A percentile compares a stretch with the other conserved stretches of the same genome.
phyloP scores from a whole-genome alignment of 2,113 vertebrate genomes.

The Psilopogon haemacephalus region DNA sequence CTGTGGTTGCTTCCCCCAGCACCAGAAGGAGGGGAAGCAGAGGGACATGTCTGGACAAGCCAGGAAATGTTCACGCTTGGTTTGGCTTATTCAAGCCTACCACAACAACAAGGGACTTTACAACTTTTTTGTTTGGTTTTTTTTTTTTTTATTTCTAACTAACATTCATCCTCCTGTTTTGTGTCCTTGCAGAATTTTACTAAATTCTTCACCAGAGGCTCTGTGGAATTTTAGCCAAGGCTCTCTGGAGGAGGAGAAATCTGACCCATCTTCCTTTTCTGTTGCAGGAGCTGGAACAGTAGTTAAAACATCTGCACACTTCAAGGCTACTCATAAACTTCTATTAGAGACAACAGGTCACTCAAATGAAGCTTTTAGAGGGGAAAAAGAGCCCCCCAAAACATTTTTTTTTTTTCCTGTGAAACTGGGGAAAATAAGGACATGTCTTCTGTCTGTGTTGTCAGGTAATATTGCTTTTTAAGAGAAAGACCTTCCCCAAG shows the following conservation, averaged over 20 bases:
- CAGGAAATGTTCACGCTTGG: no score
- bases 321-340: neutral
- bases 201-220: fast-evolving
- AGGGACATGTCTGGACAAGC: no score
- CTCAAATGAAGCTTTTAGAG: neutral
- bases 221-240: neutral
- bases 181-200: neutral
- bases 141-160: no score
- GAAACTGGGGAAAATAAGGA: neutral
- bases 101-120: neutral
- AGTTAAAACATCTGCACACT: neutral
- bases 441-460: neutral
- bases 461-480: neutral
- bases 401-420: neutral
- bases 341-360: neutral
- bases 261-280: neutral
- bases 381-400: neutral
- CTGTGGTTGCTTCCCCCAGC: no score
- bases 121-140: neutral
- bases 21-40: no score
- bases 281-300: neutral
- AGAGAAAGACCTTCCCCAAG: neutral
- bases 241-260: neutral
- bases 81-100: no score
- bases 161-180: neutral